Conservation (phyloP, 1,140 invertebrate species). For the Caerostris extrusa region DNA sequence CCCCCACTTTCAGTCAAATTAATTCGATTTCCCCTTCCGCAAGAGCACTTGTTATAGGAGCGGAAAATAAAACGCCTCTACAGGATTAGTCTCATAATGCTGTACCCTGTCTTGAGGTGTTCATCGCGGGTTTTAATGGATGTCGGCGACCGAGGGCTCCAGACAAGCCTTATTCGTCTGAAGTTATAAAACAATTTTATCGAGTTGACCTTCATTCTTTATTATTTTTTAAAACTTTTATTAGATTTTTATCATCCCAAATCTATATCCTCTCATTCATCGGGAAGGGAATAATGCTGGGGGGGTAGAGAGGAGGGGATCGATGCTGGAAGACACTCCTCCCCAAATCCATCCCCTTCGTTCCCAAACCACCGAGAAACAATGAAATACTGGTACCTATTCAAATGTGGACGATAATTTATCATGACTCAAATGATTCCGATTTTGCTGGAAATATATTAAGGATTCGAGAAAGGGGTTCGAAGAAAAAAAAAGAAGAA, state of each 20-base stretch:
- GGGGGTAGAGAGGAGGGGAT: conserved; percentile 19
- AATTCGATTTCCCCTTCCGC: background rate
- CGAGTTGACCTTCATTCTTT: conserved; percentile 29
- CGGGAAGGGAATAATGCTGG: conserved; percentile 45
- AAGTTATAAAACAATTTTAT: conserved; percentile 76
- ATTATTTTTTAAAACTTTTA: background rate
- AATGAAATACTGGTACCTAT: conserved; percentile 66
- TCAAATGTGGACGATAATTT: conserved; percentile 68
- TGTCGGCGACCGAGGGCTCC: conserved; percentile 19
- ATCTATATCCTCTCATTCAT: conserved; percentile 66
- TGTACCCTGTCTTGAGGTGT: background rate
- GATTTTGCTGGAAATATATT: background rate
- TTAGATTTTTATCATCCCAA: background rate
- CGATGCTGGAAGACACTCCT: background rate
- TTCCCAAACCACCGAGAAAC: conserved; percentile 9
- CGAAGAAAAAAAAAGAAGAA: background rate
- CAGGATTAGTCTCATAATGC: conserved; percentile 14
- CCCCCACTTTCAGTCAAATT: background rate
- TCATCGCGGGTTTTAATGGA: conserved; percentile 32
- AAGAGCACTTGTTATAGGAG: background rate
- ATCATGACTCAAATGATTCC: conserved; percentile 66
- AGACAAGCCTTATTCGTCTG: conserved; percentile 68
- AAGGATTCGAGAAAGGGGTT: background rate
- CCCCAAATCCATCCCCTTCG: background rate
- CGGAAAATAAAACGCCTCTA: conserved; percentile 29